These are phyloP conservation scores for Bombus impatiens DNA, from an alignment of 1,140 invertebrate genomes.

Conservation along the genomic window DNA sequence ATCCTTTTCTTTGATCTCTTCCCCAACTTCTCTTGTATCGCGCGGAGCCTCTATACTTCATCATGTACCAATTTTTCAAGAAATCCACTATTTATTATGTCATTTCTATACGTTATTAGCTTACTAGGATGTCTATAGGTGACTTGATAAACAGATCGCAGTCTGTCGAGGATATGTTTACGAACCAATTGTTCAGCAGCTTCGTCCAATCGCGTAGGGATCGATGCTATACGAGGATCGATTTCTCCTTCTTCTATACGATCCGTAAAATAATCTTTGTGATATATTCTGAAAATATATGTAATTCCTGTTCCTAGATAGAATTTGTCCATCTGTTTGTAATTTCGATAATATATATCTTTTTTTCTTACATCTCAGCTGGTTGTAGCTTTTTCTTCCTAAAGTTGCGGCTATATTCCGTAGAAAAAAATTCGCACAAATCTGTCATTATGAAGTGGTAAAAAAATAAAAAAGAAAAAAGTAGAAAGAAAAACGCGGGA, in stretches of 20 bases:
- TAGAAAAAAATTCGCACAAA: conserved; percentile 23
- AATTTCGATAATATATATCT: neutral
- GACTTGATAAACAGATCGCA: conserved; percentile 61
- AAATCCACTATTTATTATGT: neutral
- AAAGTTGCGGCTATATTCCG: conserved; percentile 26
- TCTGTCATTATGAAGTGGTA: neutral
- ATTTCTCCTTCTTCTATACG: conserved; percentile 61
- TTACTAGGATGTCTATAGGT: conserved; percentile 52
- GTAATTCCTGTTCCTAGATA: neutral
- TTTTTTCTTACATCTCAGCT: neutral
- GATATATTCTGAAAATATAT: conserved; percentile 13
- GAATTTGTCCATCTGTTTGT: neutral
- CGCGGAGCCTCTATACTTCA: conserved; percentile 18
- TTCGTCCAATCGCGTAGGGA: conserved; percentile 50
- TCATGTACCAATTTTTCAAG: too few species aligned
- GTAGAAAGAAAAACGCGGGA: neutral
- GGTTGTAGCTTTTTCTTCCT: neutral
- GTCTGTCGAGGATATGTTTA: conserved; percentile 60
- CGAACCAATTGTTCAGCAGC: conserved; percentile 57
- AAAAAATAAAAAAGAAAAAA: too few species aligned
- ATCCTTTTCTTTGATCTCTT: conserved; percentile 43
- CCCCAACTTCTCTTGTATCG: neutral
- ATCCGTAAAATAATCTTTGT: conserved; percentile 52
- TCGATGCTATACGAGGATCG: conserved; percentile 56
- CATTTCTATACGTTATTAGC: neutral